Conservation (phyloP, 2,797 vertebrate genomes). For the Sebastes steindachneri region DNA sequence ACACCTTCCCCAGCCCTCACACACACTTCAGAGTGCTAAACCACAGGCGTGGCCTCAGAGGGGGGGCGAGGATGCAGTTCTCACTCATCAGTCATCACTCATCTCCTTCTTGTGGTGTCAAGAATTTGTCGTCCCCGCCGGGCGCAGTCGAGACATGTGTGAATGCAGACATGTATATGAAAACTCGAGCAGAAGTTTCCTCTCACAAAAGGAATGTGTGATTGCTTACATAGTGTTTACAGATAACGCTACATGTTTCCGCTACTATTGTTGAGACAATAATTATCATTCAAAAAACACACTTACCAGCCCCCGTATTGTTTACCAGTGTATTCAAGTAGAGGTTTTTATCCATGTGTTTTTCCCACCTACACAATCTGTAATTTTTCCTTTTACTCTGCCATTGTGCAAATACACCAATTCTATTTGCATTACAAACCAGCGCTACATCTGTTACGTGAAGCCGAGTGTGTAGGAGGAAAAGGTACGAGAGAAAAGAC, state of each 20-base stretch:
- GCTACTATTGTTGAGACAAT: not conserved
- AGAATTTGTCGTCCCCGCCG: constrained; percentile 17
- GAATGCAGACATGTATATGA: constrained; percentile 42
- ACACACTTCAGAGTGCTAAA: constrained; percentile 50
- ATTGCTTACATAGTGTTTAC: constrained; percentile 3
- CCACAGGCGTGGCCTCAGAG: constrained; percentile 36
- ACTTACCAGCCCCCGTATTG: not conserved
- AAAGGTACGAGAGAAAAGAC: constrained; percentile 15
- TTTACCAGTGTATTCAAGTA: constrained; percentile 5
- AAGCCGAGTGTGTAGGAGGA: constrained; percentile 35
- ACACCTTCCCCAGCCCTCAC: constrained; percentile 53
- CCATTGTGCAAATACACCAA: constrained; percentile 22
- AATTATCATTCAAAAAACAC: not conserved
- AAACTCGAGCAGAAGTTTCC: not conserved
- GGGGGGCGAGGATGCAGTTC: constrained; percentile 34
- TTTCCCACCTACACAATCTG: constrained; percentile 29
- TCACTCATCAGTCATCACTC: constrained; percentile 61
- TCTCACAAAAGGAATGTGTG: constrained; percentile 7
- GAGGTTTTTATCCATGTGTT: constrained; percentile 17
- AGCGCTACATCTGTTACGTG: constrained; percentile 29
- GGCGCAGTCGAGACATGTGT: constrained; percentile 38
- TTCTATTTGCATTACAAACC: constrained; percentile 46
- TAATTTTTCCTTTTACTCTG: constrained; percentile 1
- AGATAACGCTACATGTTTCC: not conserved
- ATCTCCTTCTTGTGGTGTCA: constrained; percentile 26